A percentile compares a stretch with the other conserved stretches of the same genome.
Conservation (phyloP, 1,140 invertebrate genomes). For the Ganaspis sp. region DNA sequence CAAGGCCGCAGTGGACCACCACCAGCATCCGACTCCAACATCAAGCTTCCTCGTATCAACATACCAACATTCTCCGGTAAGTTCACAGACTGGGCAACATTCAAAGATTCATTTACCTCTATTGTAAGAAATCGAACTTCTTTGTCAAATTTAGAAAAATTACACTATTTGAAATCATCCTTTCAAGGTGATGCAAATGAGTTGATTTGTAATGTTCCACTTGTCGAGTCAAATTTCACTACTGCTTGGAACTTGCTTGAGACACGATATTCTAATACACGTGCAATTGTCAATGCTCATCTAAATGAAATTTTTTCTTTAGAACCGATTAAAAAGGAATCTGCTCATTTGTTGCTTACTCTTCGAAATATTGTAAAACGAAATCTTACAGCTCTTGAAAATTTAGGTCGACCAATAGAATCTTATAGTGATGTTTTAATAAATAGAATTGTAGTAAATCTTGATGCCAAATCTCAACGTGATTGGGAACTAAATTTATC, state of each 20-base stretch:
- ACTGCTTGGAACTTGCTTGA: conserved; percentile 8
- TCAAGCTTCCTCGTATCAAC: conserved; percentile 1
- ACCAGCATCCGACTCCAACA: not conserved
- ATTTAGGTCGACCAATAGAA: not conserved
- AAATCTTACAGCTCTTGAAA: not conserved
- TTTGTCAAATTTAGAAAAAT: not conserved
- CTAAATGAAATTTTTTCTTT: conserved; percentile 24
- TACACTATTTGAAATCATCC: conserved; percentile 22
- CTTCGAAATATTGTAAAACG: not conserved
- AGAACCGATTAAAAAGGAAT: conserved; percentile 12
- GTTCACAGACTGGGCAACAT: conserved; percentile 12
- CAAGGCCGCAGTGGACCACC: not conserved
- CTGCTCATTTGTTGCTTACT: not conserved
- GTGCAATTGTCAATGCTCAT: not conserved
- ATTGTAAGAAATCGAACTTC: not conserved
- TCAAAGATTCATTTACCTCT: conserved; percentile 24
- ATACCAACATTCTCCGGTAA: conserved; percentile 15
- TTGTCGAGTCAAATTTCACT: not conserved
- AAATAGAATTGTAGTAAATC: not conserved
- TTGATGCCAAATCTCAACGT: not conserved
- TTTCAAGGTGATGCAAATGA: conserved; percentile 5
- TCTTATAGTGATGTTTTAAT: conserved; percentile 1
- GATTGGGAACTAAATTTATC: not conserved
- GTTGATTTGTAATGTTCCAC: not conserved
- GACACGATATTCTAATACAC: not conserved